Evolutionary conservation across 1,140 invertebrate genomes (phyloP), one percentile per base, ranked within the genome.

Genomic region (Cyclargus thomasi): DNA sequence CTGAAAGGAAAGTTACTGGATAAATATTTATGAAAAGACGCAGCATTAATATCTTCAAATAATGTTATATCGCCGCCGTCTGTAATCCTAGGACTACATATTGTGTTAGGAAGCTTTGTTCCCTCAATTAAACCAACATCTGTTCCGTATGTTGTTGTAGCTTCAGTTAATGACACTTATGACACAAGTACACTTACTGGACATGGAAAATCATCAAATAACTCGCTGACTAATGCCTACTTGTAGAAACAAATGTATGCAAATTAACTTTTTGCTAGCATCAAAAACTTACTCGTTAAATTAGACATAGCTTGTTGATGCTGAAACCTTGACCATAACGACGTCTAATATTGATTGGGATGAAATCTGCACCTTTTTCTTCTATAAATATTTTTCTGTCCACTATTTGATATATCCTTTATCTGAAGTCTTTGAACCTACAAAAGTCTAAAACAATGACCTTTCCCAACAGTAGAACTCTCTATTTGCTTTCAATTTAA

Each of bases 401-500:
- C n/a, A n/a, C n/a, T n/a, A n/a, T n/a, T n/a, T n/a, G n/a, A n/a
- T n/a, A n/a, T n/a, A n/a, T n/a, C n/a, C n/a, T n/a, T n/a, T n/a
- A n/a, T 29, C 8, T 29, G 29, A 29, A 29, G 0, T 29, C 4
- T 29, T 29, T 4, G 20, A 20, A 59, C 8, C 18, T 20, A 59
- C 18, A 59, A 59, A 20, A 59, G 1, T 8, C 6, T 21, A 59
- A 59, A 20, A 59, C 55, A 20, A 47, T 47, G 39, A 11, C 53
- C 21, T 59, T 21, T 59, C 55, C 7, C 55, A 59, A 20, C 18
- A 20, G 20, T 59, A 59, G 18, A 20, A 59, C 20, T 59, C 55
- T 20, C 47, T 10, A 55, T 73, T 64, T 64, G 69, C 67, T 68
- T 68, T 63, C 63, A 65, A 67, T 64, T 55, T 57, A 73, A 74